A percentile compares a stretch with the other conserved stretches of the same genome.
phyloP scores from a whole-genome alignment of 2,888 invertebrate species.

The Mycalesis mineus region DNA sequence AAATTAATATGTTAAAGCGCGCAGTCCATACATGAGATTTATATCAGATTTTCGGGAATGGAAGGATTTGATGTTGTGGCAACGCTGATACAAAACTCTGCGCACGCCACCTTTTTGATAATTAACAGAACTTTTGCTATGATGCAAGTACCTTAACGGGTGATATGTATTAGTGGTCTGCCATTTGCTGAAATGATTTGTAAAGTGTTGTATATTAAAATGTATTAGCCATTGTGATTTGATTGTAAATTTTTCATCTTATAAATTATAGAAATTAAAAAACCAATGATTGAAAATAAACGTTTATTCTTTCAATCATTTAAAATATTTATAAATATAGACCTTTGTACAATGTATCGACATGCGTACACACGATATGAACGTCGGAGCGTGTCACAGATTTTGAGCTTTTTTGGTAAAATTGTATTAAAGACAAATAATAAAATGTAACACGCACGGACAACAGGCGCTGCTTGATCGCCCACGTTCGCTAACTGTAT shows the following conservation, averaged over 20 bases:
- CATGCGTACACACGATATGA: conserved; percentile 52
- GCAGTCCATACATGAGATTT: too few relatives aligned
- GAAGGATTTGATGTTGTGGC: too few relatives aligned
- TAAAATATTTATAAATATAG: conserved; percentile 75
- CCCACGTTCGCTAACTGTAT: conserved; percentile 17
- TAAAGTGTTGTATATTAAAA: too few relatives aligned
- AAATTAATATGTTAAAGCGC: too few relatives aligned
- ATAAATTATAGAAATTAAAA: conserved; percentile 19
- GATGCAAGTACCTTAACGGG: too few relatives aligned
- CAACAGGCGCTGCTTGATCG: conserved; percentile 7
- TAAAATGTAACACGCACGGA: conserved; percentile 16
- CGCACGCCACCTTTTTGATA: too few relatives aligned
- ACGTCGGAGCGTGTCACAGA: conserved; percentile 23
- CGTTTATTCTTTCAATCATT: conserved; percentile 76
- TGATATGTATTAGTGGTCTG: neutral
- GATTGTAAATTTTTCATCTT: neutral
- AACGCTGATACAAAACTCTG: too few relatives aligned
- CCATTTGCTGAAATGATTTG: neutral
- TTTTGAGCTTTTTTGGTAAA: conserved; percentile 25
- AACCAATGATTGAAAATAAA: conserved; percentile 60
- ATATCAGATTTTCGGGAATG: too few relatives aligned
- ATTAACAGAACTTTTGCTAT: too few relatives aligned
- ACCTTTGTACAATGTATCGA: conserved; percentile 73
- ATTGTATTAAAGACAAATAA: conserved; percentile 9
- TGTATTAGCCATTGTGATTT: neutral